phyloP scores from a whole-genome alignment of 2,113 vertebrate genomes.

The Thomomys bottae region DNA sequence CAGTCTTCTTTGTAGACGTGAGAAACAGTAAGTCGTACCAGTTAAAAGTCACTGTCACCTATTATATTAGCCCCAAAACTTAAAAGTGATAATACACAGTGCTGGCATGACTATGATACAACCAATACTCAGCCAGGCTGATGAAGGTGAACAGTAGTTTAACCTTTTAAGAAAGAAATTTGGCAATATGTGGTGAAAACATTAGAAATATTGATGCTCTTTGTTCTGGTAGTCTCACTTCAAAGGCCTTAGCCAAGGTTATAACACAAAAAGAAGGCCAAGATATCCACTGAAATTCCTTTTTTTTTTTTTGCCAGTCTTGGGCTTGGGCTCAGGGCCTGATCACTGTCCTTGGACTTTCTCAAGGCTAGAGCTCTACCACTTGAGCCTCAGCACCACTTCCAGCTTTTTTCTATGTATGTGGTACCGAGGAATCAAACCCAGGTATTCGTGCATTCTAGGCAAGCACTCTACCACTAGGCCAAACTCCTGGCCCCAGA shows the following conservation, averaged over 20 bases:
- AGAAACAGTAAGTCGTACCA: slow-evolving; percentile 11
- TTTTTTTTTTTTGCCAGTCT: too few relatives aligned
- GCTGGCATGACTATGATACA: neutral
- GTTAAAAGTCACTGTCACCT: neutral
- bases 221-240: slow-evolving; percentile 37
- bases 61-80: neutral
- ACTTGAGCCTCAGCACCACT: too few relatives aligned
- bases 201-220: slow-evolving; percentile 48
- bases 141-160: neutral
- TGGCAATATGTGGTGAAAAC: slow-evolving; percentile 37
- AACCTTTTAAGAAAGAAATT: slow-evolving; percentile 31
- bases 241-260: slow-evolving; percentile 19
- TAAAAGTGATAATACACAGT: neutral
- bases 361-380: too few relatives aligned
- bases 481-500: too few relatives aligned
- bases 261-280: slow-evolving; percentile 23
- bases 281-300: slow-evolving; percentile 18
- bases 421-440: too few relatives aligned
- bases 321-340: too few relatives aligned
- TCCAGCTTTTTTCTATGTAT: too few relatives aligned
- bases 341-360: too few relatives aligned
- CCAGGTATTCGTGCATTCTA: too few relatives aligned
- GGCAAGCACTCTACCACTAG: too few relatives aligned
- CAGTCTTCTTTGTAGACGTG: neutral
- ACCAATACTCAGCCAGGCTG: neutral